phyloP scores from a whole-genome alignment of 37 sponge, comb jelly and placozoan species.

The Tethya wilhelma region DNA sequence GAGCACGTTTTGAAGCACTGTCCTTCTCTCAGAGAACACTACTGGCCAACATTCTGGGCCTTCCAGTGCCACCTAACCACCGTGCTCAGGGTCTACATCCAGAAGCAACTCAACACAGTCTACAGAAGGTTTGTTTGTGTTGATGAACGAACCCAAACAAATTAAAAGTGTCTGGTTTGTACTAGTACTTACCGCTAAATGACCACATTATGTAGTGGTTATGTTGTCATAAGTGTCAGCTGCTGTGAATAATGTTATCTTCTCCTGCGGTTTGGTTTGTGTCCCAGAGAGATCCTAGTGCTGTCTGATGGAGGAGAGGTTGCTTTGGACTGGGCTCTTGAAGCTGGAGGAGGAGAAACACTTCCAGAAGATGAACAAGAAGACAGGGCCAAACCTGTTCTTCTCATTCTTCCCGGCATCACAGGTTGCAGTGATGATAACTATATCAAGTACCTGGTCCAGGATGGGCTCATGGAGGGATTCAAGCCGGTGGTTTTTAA shows the following conservation, averaged over 20 bases:
- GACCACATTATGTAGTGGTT: too few species aligned
- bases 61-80: conserved; percentile 57
- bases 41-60: conserved; percentile 84
- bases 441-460: conserved; percentile 54
- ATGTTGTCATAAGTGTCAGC: too few species aligned
- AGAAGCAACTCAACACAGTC: conserved; percentile 16
- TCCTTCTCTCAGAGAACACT: conserved; percentile 46
- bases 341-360: too few species aligned
- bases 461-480: conserved; percentile 56
- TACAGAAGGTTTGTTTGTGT: conserved; percentile 71
- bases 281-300: conserved; percentile 60
- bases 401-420: conserved; percentile 69
- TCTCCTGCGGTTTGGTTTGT: too few species aligned
- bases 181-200: too few species aligned
- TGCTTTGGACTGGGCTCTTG: conserved; percentile 81
- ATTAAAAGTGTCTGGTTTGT: too few species aligned
- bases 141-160: too few species aligned
- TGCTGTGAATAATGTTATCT: too few species aligned
- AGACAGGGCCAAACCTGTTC: conserved; percentile 25
- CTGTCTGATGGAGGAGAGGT: conserved; percentile 78
- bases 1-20: conserved; percentile 28
- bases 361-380: not conserved
- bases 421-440: conserved; percentile 40
- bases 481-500: conserved; percentile 73
- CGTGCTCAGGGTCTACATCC: conserved; percentile 49